Evolutionary conservation across 30 jellyfish, hydroid and myxozoan genomes (phyloP), one percentile per base, ranked within the genome.

Genomic region (Aurelia coerulea): DNA sequence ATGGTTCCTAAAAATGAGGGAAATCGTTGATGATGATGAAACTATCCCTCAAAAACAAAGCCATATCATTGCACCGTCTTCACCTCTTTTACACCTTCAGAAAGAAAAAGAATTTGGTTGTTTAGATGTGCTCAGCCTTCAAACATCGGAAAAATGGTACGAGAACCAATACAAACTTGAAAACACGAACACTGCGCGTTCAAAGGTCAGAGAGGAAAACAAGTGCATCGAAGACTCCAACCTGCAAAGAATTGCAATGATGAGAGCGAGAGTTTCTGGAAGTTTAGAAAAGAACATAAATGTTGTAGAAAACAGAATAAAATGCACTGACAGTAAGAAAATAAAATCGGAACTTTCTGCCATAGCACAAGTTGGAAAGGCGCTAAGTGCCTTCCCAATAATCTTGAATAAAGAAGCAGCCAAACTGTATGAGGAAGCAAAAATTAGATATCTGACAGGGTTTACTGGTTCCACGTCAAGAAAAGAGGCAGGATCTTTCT

Each of bases 191-290:
- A 15, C 29, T 23, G 69, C 69, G 34, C 69, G 69, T 32, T 60
- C 69, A 60, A 60, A 60, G 69, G 69, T 60, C 2, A 60, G 69
- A 60, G 69, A 60, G 69, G 69, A 60, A 60, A 5, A 60, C 33
- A 60, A 60, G 34, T 60, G 69, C 69, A 60, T 60, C 69, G 69
- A 60, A 60, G 69, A 60, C 69, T 5, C 69, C 69, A 60, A 60
- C 69, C 69, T 60, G 33, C 69, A 60, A 60, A 60, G 69, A 60
- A 60, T 60, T 60, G 69, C 69, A 60, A 60, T 60, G 69, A 60
- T 60, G 69, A 60, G 69, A 60, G 69, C 69, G 69, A 60, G 69
- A 60, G 69, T 60, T 3, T 60, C 69, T 60, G 69, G 69, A 60
- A 60, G 69, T 60, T 60, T 60, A 23, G 69, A 60, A 23, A 32